Percentiles rank a stretch among this genome's conserved stretches.
Evolutionary conservation across 2,113 vertebrate genomes (phyloP).

Genomic region (Eupsittula cactorum): DNA sequence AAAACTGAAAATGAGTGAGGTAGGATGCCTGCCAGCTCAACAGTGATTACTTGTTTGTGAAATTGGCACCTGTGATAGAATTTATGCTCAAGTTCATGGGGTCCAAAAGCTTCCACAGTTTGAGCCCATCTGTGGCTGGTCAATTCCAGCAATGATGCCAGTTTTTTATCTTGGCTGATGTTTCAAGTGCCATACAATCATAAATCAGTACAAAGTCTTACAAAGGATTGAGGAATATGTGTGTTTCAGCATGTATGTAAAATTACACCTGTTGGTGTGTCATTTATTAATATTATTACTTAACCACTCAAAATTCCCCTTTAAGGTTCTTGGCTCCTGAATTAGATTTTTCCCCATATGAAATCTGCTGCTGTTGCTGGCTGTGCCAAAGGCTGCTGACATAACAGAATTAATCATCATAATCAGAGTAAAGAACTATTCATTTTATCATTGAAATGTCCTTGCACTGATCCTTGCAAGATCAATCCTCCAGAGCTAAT

Average conservation of each 20-base stretch:
- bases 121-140: not conserved
- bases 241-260: not conserved
- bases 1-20: not conserved
- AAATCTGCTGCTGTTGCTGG: constrained; percentile 14
- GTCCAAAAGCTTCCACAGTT: not conserved
- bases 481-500: not conserved
- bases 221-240: not conserved
- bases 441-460: constrained; percentile 41
- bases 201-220: not conserved
- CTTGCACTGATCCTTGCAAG: not conserved
- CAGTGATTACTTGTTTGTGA: not conserved
- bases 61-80: not conserved
- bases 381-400: constrained; percentile 37
- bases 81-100: not conserved
- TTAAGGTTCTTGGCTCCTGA: not conserved
- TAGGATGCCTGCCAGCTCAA: not conserved
- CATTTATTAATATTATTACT: not conserved
- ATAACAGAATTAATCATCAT: constrained; percentile 54
- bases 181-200: not conserved
- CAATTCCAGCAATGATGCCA: not conserved
- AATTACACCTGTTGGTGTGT: not conserved
- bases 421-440: constrained; percentile 16
- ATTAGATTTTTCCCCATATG: not conserved
- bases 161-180: not conserved
- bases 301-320: not conserved